These are phyloP conservation scores for Phasia obesa DNA, from an alignment of 2,888 invertebrate genomes.

Conservation along the genomic window DNA sequence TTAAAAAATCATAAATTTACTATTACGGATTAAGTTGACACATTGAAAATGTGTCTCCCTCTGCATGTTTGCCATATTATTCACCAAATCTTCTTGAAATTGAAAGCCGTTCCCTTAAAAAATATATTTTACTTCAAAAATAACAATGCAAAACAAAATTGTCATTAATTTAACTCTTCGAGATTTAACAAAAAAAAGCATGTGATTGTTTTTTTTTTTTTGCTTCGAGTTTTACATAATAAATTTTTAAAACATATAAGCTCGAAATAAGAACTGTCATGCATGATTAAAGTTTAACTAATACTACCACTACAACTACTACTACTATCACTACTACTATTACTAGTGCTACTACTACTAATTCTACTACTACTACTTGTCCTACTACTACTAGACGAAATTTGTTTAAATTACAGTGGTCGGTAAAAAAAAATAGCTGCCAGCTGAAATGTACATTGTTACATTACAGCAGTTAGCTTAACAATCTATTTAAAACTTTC, in stretches of 20 bases:
- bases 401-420: too few relatives aligned
- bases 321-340: too few relatives aligned
- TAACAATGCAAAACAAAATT: constrained; percentile 25
- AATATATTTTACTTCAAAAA: neutral
- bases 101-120: constrained; percentile 47
- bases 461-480: neutral
- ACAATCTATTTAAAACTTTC: too few relatives aligned
- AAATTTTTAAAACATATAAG: neutral
- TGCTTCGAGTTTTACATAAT: neutral
- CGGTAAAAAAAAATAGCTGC: too few relatives aligned
- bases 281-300: constrained; percentile 48
- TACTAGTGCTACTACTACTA: too few relatives aligned
- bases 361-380: too few relatives aligned
- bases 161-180: constrained; percentile 5
- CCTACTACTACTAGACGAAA: too few relatives aligned
- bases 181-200: constrained; percentile 36
- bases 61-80: neutral
- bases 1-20: constrained; percentile 26
- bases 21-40: constrained; percentile 20
- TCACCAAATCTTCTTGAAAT: constrained; percentile 21
- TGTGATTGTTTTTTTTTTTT: constrained; percentile 30
- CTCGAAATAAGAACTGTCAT: neutral
- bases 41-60: neutral
- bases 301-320: neutral
- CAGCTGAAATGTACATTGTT: too few relatives aligned